Evolutionary conservation across 2,113 vertebrate species (phyloP).

Genomic region (Salvelinus namaycush): DNA sequence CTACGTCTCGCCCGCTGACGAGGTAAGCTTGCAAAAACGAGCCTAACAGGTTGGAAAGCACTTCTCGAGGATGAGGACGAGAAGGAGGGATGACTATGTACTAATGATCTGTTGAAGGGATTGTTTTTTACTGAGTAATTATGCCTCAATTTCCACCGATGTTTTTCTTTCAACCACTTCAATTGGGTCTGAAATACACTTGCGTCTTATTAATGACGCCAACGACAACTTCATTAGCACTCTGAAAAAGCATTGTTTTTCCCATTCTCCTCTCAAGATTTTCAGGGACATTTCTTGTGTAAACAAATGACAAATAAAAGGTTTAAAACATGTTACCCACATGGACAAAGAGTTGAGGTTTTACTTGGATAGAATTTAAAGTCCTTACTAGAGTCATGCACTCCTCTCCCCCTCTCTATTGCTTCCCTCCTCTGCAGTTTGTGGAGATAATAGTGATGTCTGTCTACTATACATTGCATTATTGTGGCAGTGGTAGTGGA

Average conservation of each 20-base stretch:
- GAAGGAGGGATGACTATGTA: neutral
- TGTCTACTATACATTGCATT: conserved; percentile 6
- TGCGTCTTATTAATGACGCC: neutral
- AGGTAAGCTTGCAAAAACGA: conserved; percentile 16
- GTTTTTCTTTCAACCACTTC: conserved; percentile 18
- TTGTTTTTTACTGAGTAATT: conserved; percentile 18
- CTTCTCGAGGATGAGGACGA: neutral
- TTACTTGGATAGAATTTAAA: neutral
- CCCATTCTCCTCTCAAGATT: neutral
- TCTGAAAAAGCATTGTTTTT: neutral
- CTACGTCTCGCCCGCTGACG: neutral
- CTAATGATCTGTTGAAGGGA: conserved; percentile 6
- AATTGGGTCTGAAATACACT: conserved; percentile 10
- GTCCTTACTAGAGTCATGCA: neutral
- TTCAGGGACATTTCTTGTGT: neutral
- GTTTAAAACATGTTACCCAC: neutral
- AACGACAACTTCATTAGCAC: conserved; percentile 1
- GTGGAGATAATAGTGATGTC: conserved; percentile 23
- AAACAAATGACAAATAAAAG: neutral
- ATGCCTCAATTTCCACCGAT: conserved; percentile 12
- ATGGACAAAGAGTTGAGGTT: neutral
- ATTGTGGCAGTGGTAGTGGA: neutral
- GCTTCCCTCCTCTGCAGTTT: neutral
- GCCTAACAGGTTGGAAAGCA: conserved; percentile 18
- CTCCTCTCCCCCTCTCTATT: neutral